Conservation (phyloP, 2,888 invertebrate genomes). For the Scaptomyza parva region DNA sequence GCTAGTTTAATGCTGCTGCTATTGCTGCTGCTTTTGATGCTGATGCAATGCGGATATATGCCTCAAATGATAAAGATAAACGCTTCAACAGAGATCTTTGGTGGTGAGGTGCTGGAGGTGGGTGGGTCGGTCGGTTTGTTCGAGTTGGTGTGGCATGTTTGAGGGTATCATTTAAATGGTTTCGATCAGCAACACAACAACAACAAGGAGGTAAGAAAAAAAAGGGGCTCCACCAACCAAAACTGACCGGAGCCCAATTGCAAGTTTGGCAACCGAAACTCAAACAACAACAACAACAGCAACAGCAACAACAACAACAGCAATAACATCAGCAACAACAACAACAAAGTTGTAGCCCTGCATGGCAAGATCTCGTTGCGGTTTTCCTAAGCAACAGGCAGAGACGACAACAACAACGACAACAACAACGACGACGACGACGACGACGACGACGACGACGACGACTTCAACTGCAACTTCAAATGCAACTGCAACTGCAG, state of each 20-base stretch:
- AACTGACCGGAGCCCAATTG: slow-evolving; percentile 50
- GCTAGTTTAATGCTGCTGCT: slow-evolving; percentile 22
- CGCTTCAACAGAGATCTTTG: slow-evolving; percentile 9
- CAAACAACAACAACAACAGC: slow-evolving; percentile 3
- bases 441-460: slow-evolving; percentile 2
- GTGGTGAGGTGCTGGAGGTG: neutral
- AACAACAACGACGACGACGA: neutral
- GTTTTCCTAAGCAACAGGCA: too few relatives aligned
- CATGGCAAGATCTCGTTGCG: slow-evolving; percentile 31
- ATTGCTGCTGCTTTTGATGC: too few relatives aligned
- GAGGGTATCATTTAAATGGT: slow-evolving; percentile 34
- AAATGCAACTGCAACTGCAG: slow-evolving; percentile 52
- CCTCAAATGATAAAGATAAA: slow-evolving; percentile 53
- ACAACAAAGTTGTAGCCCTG: slow-evolving; percentile 15
- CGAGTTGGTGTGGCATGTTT: neutral
- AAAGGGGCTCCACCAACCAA: neutral
- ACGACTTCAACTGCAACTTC: slow-evolving; percentile 5
- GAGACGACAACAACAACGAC: slow-evolving; percentile 3
- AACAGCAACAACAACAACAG: slow-evolving; percentile 3
- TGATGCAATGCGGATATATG: slow-evolving; percentile 77
- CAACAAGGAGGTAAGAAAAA: too few relatives aligned
- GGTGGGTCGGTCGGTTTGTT: too few relatives aligned
- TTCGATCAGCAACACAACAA: slow-evolving; percentile 34
- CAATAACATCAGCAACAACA: slow-evolving; percentile 15
- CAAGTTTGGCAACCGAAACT: slow-evolving; percentile 36